These are phyloP conservation scores for Pleuronectes platessa DNA, from an alignment of 2,113 vertebrate species.

Conservation along the genomic window DNA sequence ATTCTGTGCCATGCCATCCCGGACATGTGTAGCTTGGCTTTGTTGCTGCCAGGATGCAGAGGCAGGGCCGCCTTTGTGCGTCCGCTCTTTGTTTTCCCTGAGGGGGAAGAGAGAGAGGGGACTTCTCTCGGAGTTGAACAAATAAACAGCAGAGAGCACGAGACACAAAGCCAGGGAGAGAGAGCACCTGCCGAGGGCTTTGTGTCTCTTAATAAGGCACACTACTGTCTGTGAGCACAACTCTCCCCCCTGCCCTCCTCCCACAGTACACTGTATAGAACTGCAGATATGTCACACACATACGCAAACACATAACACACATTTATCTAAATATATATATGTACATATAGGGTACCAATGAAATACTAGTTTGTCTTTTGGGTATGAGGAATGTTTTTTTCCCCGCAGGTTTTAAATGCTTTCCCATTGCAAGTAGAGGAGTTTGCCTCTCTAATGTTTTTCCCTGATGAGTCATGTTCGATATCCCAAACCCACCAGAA, in stretches of 20 bases:
- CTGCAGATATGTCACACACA: background rate
- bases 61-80: slow-evolving; percentile 57
- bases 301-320: background rate
- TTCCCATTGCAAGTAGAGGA: no score
- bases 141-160: slow-evolving; percentile 70
- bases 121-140: slow-evolving; percentile 64
- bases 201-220: slow-evolving; percentile 66
- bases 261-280: background rate
- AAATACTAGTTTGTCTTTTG: no score
- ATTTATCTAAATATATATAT: background rate
- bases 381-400: no score
- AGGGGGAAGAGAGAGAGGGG: slow-evolving; percentile 32
- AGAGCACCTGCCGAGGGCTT: slow-evolving; percentile 74
- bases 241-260: background rate
- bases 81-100: slow-evolving; percentile 63
- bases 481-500: no score
- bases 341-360: background rate
- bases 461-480: no score
- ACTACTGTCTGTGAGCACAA: slow-evolving; percentile 34
- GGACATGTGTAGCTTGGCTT: slow-evolving; percentile 58
- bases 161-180: slow-evolving; percentile 65
- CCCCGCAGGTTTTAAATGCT: no score
- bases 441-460: no score
- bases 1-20: slow-evolving; percentile 49
- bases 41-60: slow-evolving; percentile 55